These are phyloP conservation scores for Pollachius pollachius DNA, from an alignment of 2,113 vertebrate genomes.

Conservation along the genomic window DNA sequence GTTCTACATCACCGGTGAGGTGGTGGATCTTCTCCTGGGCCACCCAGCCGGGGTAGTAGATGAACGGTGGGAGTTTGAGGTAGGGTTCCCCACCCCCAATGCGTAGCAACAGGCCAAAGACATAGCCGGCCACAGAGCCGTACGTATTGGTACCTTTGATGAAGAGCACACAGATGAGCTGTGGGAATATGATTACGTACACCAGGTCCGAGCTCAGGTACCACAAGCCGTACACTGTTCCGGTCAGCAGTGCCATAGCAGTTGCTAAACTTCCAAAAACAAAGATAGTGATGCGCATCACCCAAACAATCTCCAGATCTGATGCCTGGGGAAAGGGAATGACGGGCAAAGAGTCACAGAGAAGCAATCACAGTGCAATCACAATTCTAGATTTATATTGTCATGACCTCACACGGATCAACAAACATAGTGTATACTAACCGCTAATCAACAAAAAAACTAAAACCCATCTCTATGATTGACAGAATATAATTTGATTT, in stretches of 20 bases:
- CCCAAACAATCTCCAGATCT: slow-evolving; percentile 93
- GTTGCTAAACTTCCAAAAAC: slow-evolving; percentile 92
- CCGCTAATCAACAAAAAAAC: too few species aligned
- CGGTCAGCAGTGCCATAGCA: slow-evolving; percentile 90
- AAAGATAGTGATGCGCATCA: slow-evolving; percentile 91
- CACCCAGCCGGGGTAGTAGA: slow-evolving; percentile 88
- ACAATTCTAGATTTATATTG: too few species aligned
- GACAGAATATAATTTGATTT: too few species aligned
- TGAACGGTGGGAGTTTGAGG: slow-evolving; percentile 88
- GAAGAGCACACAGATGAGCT: slow-evolving; percentile 93
- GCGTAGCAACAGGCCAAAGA: slow-evolving; percentile 87
- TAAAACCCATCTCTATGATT: too few species aligned
- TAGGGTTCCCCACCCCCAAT: slow-evolving; percentile 94
- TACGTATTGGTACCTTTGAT: slow-evolving; percentile 96
- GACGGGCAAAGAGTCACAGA: neutral
- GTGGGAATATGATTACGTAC: slow-evolving; percentile 97
- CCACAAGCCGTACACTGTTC: slow-evolving; percentile 95
- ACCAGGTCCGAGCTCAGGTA: slow-evolving; percentile 97
- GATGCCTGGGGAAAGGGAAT: slow-evolving; percentile 79
- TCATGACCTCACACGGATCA: too few species aligned
- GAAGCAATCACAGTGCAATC: too few species aligned
- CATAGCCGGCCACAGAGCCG: slow-evolving; percentile 86
- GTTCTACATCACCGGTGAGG: slow-evolving; percentile 66
- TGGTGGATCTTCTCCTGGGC: slow-evolving; percentile 61
- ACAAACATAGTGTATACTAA: too few species aligned